Evolutionary conservation across 1,140 invertebrate species (phyloP).

Genomic region (Leptoteleia sp.): DNA sequence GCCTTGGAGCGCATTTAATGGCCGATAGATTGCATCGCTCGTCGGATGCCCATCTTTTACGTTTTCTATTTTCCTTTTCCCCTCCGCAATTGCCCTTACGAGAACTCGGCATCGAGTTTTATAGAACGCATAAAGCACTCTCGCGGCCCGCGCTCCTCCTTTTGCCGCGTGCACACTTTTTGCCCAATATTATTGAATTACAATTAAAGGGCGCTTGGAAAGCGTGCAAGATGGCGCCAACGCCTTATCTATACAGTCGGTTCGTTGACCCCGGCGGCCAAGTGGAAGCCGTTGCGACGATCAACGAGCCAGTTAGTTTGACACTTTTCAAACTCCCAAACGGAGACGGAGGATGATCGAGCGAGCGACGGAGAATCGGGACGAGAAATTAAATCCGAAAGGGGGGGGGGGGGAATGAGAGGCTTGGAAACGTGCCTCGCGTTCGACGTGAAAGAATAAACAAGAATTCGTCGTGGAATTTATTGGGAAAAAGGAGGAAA

Average conservation of each 20-base stretch:
- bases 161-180: conserved; percentile 23
- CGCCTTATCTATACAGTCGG: conserved; percentile 17
- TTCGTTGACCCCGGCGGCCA: conserved; percentile 35
- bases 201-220: conserved; percentile 25
- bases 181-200: conserved; percentile 33
- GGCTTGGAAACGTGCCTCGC: too few species aligned
- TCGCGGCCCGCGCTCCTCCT: conserved; percentile 1
- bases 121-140: conserved; percentile 56
- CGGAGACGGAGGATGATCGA: too few species aligned
- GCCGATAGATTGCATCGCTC: conserved; percentile 76
- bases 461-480: too few species aligned
- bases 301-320: too few species aligned
- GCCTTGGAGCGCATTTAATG: conserved; percentile 76
- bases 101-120: conserved; percentile 51
- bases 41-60: conserved; percentile 64
- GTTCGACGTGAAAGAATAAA: too few species aligned
- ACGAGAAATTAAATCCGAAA: conserved; percentile 2
- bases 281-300: too few species aligned
- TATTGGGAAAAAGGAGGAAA: too few species aligned
- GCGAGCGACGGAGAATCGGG: conserved; percentile 1
- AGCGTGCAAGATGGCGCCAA: conserved; percentile 21
- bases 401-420: too few species aligned
- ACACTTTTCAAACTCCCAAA: too few species aligned
- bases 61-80: conserved; percentile 62
- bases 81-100: conserved; percentile 52